Base-by-base conservation (phyloP, 2,888 invertebrate genomes). In the Anagyrus pseudococci region DNA sequence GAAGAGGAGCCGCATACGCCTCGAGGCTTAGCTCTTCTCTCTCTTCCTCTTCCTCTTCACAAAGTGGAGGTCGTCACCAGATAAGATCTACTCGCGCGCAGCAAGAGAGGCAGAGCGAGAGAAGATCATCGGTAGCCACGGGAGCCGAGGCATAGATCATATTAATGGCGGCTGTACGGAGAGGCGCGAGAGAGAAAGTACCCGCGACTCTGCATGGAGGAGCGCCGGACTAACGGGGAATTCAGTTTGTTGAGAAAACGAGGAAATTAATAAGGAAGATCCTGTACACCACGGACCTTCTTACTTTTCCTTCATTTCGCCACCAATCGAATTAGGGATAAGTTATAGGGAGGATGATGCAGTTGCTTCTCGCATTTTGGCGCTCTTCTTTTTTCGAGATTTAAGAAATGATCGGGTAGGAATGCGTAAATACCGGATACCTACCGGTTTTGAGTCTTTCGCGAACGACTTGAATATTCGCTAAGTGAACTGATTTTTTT, bases 71-170 rank as follows among this genome's bases (percentile, higher is more conserved):
- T 57, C 62, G 62, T 47, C 62, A 22, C 48, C 20, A 50, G 65
- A 62, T 62, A 62, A 62, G 62, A 64, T 64, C 64, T 56, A 29
- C 25, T 29, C 19, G 44, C 8, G 44, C n/a, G n/a, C n/a, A n/a
- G n/a, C n/a, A n/a, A n/a, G n/a, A n/a, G n/a, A n/a, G n/a, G n/a
- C n/a, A n/a, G n/a, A n/a, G n/a, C 37, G 17, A 48, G 26, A 46
- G 52, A 22, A 62, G 59, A 66, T 63, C 63, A 52, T 57, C 66
- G 55, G 66, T 64, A 66, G 66, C 66, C 63, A 58, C 75, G 67
- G 75, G 76, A 80, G 76, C 77, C 68, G 67, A 64, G 69, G 70
- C 73, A 73, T 79, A 79, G 79, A 80, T 80, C 79, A 78, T 77
- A 75, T 77, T 78, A 78, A 79, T 79, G 76, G 75, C n/a, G 10